A percentile compares a stretch with the other conserved stretches of the same genome.
phyloP scores from a whole-genome alignment of 2,797 vertebrate genomes.

The Myripristis jacobus region DNA sequence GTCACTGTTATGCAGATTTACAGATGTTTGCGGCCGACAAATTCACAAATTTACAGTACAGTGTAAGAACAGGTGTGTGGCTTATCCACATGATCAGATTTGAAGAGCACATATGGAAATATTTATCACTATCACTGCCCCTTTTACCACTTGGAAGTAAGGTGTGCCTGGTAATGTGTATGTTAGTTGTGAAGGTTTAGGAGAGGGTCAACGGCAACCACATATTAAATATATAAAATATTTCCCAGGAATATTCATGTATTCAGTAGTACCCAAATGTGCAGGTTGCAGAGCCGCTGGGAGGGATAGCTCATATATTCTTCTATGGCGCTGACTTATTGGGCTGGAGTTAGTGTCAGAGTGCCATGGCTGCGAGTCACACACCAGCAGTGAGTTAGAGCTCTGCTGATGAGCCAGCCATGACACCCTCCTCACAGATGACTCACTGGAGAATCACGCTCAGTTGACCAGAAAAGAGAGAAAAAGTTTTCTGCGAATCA shows the following conservation, averaged over 20 bases:
- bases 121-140: not conserved
- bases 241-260: not conserved
- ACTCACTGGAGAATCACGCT: constrained; percentile 12
- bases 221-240: constrained; percentile 17
- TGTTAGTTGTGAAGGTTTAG: not conserved
- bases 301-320: constrained; percentile 1
- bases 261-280: too few relatives aligned
- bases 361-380: constrained; percentile 43
- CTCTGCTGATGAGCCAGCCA: constrained; percentile 6
- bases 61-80: not conserved
- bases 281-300: not conserved
- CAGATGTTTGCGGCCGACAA: not conserved
- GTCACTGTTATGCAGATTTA: not conserved
- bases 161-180: not conserved
- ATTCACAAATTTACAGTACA: not conserved
- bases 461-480: not conserved
- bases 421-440: too few relatives aligned
- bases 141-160: not conserved
- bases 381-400: constrained; percentile 32
- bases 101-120: not conserved
- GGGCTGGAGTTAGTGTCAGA: constrained; percentile 31
- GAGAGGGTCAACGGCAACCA: not conserved
- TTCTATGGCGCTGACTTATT: constrained; percentile 41
- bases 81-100: not conserved
- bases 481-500: not conserved